Base-by-base conservation (phyloP, 2,113 vertebrate genomes). In the Rhegmatorhina hoffmannsi region DNA sequence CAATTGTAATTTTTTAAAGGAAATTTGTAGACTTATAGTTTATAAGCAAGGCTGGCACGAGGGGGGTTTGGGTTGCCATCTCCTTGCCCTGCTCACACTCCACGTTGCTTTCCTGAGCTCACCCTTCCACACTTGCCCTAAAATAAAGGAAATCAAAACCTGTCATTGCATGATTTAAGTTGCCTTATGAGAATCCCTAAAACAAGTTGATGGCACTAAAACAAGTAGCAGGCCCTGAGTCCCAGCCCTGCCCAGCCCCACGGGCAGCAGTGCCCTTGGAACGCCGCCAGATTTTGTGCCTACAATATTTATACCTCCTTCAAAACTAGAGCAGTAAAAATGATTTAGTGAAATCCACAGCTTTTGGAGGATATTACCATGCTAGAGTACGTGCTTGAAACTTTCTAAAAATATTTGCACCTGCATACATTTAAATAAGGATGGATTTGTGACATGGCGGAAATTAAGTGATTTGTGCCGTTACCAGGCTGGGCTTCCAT, bases 211-310 rank as follows among this genome's bases (percentile, higher is more conserved):
- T 1, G 7, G 63, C 49, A 26, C 13, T 26, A 23, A 79, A 66
- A 79, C 60, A 24, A 44, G 16, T 23, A 50, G 74, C 36, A 38
- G 44, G 19, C 34, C 43, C 29, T 4, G 4, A 2, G 6, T 33
- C 76, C 12, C 20, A 53, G 36, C 28, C 69, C 28, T 6, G 1
- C 29, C 10, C 20, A 13, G 70, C 79, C 53, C 25, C 20, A 34
- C 2, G 11, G 43, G 84, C 79, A 16, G 49, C 2, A 18, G 10
- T 33, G 89, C 60, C 72, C 59, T 44, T 40, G 19, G 40, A 40
- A 15, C 2, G 4, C 59, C 3, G 1, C 14, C 0, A 0, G 43
- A 9, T 52, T 89, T 87, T 26, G 17, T 59, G 60, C 0, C 0
- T 34, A 6, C 60, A 20, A 4, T 88, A 83, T 77, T 95, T 95